Evolutionary conservation across 2,888 invertebrate species (phyloP).

Genomic region (Prostheceraeus crozeri): DNA sequence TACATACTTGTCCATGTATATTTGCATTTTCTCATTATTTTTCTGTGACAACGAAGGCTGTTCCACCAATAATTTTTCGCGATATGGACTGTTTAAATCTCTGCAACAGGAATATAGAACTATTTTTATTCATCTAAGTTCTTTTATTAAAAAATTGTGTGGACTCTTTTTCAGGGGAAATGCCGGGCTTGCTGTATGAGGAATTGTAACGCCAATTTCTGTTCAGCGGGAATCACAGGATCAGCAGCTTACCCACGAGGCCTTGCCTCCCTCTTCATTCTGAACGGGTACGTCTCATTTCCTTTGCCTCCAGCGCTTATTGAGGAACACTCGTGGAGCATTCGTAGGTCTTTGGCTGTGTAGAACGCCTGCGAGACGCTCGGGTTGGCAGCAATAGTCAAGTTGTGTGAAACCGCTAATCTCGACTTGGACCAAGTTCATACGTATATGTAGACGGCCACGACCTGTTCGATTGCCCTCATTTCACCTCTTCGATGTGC

Average conservation of each 20-base stretch:
- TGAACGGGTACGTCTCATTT: constrained; percentile 63
- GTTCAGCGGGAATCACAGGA: too few relatives aligned
- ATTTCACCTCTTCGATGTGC: neutral
- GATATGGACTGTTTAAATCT: too few relatives aligned
- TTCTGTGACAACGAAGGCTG: too few relatives aligned
- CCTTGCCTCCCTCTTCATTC: constrained; percentile 67
- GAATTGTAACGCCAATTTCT: too few relatives aligned
- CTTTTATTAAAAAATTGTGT: too few relatives aligned
- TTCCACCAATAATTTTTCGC: too few relatives aligned
- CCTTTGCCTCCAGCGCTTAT: constrained; percentile 66
- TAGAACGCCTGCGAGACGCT: constrained; percentile 63
- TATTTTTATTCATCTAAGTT: too few relatives aligned
- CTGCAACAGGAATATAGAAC: too few relatives aligned
- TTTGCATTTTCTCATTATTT: too few relatives aligned
- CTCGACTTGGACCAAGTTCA: constrained; percentile 70
- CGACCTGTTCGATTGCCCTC: neutral
- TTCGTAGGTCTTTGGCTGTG: constrained; percentile 64
- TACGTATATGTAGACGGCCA: neutral
- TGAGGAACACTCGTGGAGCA: constrained; percentile 67
- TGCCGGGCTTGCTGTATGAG: too few relatives aligned
- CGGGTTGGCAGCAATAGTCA: constrained; percentile 68
- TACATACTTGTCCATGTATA: too few relatives aligned
- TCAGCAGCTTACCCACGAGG: constrained; percentile 62
- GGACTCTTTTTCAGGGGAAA: too few relatives aligned
- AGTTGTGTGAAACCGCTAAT: constrained; percentile 67